A percentile compares a stretch with the other conserved stretches of the same genome.
Conservation (phyloP, 2,113 vertebrate genomes). For the Ctenomys sociabilis region DNA sequence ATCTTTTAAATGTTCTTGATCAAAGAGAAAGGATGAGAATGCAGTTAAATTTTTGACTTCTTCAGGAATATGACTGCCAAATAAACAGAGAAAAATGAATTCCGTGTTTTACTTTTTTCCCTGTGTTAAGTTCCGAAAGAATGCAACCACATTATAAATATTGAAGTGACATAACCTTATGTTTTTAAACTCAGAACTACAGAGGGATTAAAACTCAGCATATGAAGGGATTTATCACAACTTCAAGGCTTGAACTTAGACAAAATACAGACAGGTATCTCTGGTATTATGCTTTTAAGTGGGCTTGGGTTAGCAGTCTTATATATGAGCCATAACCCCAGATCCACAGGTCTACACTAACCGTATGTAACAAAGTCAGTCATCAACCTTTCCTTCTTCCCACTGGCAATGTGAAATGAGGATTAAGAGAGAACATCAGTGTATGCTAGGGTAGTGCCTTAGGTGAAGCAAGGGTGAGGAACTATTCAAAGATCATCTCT, state of each 20-base stretch:
- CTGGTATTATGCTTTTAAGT: conserved; percentile 38
- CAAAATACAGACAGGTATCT: neutral
- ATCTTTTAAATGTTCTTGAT: neutral
- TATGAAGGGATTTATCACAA: neutral
- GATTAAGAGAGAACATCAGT: neutral
- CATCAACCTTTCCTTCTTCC: conserved; percentile 32
- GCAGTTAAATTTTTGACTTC: conserved; percentile 11
- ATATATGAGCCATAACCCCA: conserved; percentile 7
- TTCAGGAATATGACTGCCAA: neutral
- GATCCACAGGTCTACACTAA: neutral
- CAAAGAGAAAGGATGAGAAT: neutral
- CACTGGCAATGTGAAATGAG: neutral
- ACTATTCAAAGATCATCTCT: conserved; percentile 37
- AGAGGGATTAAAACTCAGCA: conserved; percentile 26
- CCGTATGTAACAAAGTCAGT: neutral
- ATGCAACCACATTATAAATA: neutral
- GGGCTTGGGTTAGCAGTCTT: conserved; percentile 22
- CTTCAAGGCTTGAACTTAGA: neutral
- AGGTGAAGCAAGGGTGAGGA: neutral
- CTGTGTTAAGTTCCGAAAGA: neutral
- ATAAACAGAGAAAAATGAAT: conserved; percentile 42
- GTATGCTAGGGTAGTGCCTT: neutral
- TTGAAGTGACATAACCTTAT: neutral
- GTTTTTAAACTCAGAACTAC: conserved; percentile 33
- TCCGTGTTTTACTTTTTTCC: neutral